phyloP scores from a whole-genome alignment of 2,113 vertebrate species.

The Ascaphus truei region DNA sequence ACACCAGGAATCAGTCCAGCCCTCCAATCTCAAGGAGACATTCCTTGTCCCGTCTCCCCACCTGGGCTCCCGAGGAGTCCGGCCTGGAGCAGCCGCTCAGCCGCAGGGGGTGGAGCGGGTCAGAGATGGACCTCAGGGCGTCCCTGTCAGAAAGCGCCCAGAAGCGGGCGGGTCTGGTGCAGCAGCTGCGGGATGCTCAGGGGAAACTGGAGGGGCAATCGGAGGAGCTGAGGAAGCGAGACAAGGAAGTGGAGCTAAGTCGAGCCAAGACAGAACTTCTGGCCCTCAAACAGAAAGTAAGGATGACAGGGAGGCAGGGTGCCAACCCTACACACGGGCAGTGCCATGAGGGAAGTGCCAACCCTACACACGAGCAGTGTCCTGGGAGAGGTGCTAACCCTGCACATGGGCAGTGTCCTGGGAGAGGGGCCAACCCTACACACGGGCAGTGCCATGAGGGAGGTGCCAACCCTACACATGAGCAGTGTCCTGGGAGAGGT shows the following conservation, averaged over 20 bases:
- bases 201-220: constrained; percentile 41
- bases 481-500: no score
- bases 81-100: constrained; percentile 9
- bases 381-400: no score
- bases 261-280: constrained; percentile 43
- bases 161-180: constrained; percentile 34
- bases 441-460: no score
- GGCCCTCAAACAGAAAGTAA: constrained; percentile 59
- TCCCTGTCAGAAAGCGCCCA: constrained; percentile 41
- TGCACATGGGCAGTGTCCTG: no score
- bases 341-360: no score
- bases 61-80: constrained; percentile 18
- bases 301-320: neutral
- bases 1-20: constrained; percentile 39
- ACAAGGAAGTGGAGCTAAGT: constrained; percentile 44
- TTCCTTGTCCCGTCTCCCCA: constrained; percentile 50
- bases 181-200: constrained; percentile 41
- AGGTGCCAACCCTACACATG: no score
- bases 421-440: no score
- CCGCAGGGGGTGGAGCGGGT: constrained; percentile 8
- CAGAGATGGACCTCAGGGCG: constrained; percentile 34
- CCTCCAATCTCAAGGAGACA: constrained; percentile 46
- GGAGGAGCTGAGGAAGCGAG: constrained; percentile 40
- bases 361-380: no score
- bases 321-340: no score